Base-by-base conservation (phyloP, 2,113 vertebrate species). In the Sander vitreus region DNA sequence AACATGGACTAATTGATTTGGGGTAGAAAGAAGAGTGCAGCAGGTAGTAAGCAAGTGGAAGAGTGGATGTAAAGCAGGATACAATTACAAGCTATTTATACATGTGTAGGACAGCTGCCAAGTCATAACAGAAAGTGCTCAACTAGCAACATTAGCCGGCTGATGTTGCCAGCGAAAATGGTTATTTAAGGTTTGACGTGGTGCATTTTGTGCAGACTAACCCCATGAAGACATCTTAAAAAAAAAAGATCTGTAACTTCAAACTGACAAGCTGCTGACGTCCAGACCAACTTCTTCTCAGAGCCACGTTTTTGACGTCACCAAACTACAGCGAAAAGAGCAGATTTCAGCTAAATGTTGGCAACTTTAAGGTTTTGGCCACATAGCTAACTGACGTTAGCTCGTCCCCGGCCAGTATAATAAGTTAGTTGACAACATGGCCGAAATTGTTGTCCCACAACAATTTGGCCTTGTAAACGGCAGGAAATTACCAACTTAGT, bases 71-170 rank as follows among this genome's bases (percentile, higher is more conserved):
- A 88, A 83, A 72, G 85, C 88, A 79, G 90, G 93, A 53, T 92
- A 94, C 80, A 76, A 85, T 95, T 96, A 92, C 95, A 90, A 73
- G 87, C 94, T 96, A 95, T 95, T 95, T 94, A 90, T 96, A 95
- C 72, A 89, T 73, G 78, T 64, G 72, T 30, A 78, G 81, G 45
- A 21, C 91, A 85, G 89, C 80, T 87, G 90, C 89, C 70, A 91
- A 88, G 68, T 85, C 89, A 90, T 68, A 76, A 87, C 85, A 89
- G 19, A 87, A 54, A 18, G 50, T 45, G 63, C 48, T 77, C 70
- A 63, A 27, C 21, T 36, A 9, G 66, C 82, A 90, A 72, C 84
- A 85, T 60, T 68, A 77, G 36, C 83, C 12, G 23, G 39, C 72
- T 79, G 72, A 72, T 50, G 74, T 69, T 77, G 19, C 47, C 30